Base-by-base conservation (phyloP, 2,797 vertebrate species). In the Sebastes steindachneri region DNA sequence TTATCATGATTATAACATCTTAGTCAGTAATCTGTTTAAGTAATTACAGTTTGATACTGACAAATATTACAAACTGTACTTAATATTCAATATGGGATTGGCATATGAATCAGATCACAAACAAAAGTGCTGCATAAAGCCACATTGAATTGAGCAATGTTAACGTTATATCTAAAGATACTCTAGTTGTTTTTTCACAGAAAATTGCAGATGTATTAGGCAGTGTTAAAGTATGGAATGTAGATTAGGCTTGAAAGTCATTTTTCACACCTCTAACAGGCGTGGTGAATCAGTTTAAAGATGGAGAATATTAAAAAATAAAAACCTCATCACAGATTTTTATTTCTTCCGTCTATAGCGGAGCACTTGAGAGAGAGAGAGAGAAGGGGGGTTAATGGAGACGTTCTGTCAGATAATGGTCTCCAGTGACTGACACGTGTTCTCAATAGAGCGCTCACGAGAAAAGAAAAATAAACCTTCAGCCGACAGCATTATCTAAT, bases 401-500 rank as follows among this genome's bases (percentile, higher is more conserved):
- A 83, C 58, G 57, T 35, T 33, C 17, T 48, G 70, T 66, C 70
- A 75, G 65, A 80, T 67, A 78, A 62, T n/a, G 10, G 66, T 77
- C 76, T 82, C 71, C 54, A 77, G 28, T 74, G 69, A 73, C 78
- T 74, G 65, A 58, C 58, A 70, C 10, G 7, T 71, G 17, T 60
- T 82, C 80, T 75, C 62, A 71, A 70, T 45, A 41, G 53, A 70
- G 21, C 9, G 58, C 48, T 76, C 29, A 25, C 5, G 48, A 65
- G 63, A 57, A 57, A 67, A 59, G 28, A 62, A 45, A 78, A 86
- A 85, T 23, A 83, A 86, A 67, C 48, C n/a, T 67, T 68, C 65
- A 58, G 37, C 68, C 9, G 14, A 55, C 31, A 72, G 72, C 75
- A 73, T 68, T 77, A 81, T 84, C 77, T 83, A 63, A 90, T 88